Base-by-base conservation (phyloP, 2,113 vertebrate species). In the Melanocharis versteri region DNA sequence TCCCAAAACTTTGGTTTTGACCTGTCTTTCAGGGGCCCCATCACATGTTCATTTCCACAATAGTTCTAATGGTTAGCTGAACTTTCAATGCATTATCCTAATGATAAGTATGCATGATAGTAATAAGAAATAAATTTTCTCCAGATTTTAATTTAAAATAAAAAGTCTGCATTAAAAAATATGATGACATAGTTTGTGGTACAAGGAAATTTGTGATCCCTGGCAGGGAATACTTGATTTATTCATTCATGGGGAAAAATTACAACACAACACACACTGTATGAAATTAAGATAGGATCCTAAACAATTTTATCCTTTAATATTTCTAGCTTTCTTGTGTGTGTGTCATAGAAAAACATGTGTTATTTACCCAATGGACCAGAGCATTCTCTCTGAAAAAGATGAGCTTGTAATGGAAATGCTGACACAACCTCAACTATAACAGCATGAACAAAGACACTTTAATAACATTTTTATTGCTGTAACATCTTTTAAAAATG, bases 401-500 rank as follows among this genome's bases (percentile, higher is more conserved):
- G 86, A 96, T 92, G 89, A 96, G 94, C 81, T 95, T 96, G 83
- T 96, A 96, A 95, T 94, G 90, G 80, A 97, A 97, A 93, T 95
- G 90, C 91, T 95, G 94, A 95, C 95, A 94, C 86, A 94, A 94
- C 92, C 69, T 96, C 85, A 90, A 87, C 96, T 85, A 48, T 91
- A 94, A 94, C 71, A 95, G 94, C 93, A 83, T 91, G 91, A 97
- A 95, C n/a, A 37, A 95, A 94, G 90, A 85, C 82, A 97, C 90
- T 85, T 97, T 97, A 97, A 97, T 96, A 97, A 96, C 94, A 86
- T 95, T 91, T 97, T 89, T 96, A 93, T 97, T 97, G 93, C 94
- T 97, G 82, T 90, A 96, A 94, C 91, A 90, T 92, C 90, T 95
- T 93, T 96, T 95, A 93, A 97, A 96, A 97, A 97, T 97, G 95